Evolutionary conservation across 2,888 invertebrate genomes (phyloP), one percentile per base, ranked within the genome.

Genomic region (Pristionchus fissidentatus): DNA sequence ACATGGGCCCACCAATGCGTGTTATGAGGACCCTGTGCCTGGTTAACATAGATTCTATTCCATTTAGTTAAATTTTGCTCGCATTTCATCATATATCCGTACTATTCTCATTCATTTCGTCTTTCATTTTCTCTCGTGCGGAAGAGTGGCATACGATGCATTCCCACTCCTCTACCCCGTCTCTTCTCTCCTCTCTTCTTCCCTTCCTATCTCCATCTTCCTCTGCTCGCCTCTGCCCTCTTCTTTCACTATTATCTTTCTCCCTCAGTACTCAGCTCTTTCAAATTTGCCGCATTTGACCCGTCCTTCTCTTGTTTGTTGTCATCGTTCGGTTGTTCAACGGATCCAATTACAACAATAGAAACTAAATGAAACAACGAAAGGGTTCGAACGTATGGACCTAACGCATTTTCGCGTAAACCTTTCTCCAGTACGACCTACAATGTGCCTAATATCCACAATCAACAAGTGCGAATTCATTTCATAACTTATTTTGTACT

Each of bases 231-330:
- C 75, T 75, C 10, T 15, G 13, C 75, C 38, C 75, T 75, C 46
- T 32, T 13, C 73, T 1, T n/a, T 73, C 38, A n/a, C 26, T 29
- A 49, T 75, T 32, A 13, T 46, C 75, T 75, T 29, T 26, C 19
- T 8, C 46, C 29, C 22, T 32, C 32, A 15, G 8, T 19, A 22
- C 10, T 38, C 46, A 75, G 46, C 75, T 46, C 75, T 75, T 75
- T 75, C 75, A 43, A 75, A 75, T 29, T 75, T 75, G 75, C 75
- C 75, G 75, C 75, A 43, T 66, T 38, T 26, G 29, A 15, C 46
- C 62, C 8, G 22, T 62, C 3, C 29, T 29, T 13, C n/a, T n/a
- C 3, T 46, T 38, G 38, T 38, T 73, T 73, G 41, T 43, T 73
- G 70, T 73, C 41, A 73, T 19, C 70, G n/a, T n/a, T n/a, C 22